Evolutionary conservation across 2,888 invertebrate genomes (phyloP), one percentile per base, ranked within the genome.

Genomic region (Lagria hirta): DNA sequence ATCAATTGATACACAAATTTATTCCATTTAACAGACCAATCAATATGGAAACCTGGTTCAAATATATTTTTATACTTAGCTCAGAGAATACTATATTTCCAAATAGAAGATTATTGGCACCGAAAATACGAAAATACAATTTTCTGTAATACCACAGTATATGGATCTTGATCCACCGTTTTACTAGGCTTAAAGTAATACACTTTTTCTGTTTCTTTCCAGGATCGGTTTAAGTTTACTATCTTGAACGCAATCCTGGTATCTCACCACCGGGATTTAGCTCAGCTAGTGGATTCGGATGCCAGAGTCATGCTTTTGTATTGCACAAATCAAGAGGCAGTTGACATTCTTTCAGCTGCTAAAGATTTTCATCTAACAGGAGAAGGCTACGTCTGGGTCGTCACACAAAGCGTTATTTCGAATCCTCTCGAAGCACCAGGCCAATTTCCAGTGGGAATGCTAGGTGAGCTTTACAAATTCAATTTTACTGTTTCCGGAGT

Each of bases 351-450:
- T 58, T 77, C 80, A 17, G 83, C 83, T 16, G 91, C 91, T 2
- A 77, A 81, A 42, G 83, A 84, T 58, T 76, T 83, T 57, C 86
- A 87, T 55, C 81, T 92, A 49, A 89, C 88, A 3, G 88, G 88
- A 4, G 92, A 93, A 71, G 93, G 93, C 70, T 95, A 94, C 71
- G 90, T 96, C 5, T 96, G 96, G 96, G 92, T 96, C 43, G 95
- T 93, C 11, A 94, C 94, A 32, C 95, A 96, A 71, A 91, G 90
- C 66, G 93, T 93, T 54, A 88, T 94, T 45, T 88, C 88, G 60
- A 87, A 86, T 57, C 80, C 85, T 62, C 79, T 83, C 63, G 85
- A 88, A 61, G 81, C 82, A 4, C 80, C 82, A 14, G 75, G 80
- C 33, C 82, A 89, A 67, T 93, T 93, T 70, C 93, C 93, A 1